These are phyloP conservation scores for Pitangus sulphuratus DNA, from an alignment of 2,797 vertebrate genomes.

Conservation along the genomic window DNA sequence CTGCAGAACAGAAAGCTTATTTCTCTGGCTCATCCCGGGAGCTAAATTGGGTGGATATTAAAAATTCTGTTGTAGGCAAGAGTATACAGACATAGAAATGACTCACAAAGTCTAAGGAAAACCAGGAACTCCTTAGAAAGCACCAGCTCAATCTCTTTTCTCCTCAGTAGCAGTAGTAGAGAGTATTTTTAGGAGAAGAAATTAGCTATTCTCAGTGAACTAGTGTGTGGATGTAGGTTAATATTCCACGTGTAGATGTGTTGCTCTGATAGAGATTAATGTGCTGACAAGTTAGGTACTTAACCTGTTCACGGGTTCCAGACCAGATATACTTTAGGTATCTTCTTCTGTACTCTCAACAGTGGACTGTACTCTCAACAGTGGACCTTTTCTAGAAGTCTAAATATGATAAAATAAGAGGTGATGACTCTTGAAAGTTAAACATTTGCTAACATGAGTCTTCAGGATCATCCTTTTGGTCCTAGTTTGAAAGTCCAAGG, in stretches of 20 bases:
- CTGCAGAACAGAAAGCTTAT: neutral
- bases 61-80: neutral
- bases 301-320: neutral
- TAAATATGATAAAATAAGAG: neutral
- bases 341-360: neutral
- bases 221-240: neutral
- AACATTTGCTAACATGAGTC: neutral
- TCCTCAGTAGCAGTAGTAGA: neutral
- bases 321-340: neutral
- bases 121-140: neutral
- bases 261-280: neutral
- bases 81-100: neutral
- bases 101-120: neutral
- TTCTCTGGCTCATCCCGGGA: neutral
- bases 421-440: neutral
- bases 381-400: neutral
- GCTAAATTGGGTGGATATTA: neutral
- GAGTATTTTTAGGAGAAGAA: neutral
- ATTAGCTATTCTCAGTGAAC: neutral
- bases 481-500: neutral
- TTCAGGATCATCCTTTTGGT: neutral
- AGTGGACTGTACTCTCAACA: neutral
- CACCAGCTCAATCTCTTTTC: neutral
- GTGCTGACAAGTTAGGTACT: neutral
- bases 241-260: neutral